Conservation (phyloP, 2,797 vertebrate genomes). For the Podarcis siculus region DNA sequence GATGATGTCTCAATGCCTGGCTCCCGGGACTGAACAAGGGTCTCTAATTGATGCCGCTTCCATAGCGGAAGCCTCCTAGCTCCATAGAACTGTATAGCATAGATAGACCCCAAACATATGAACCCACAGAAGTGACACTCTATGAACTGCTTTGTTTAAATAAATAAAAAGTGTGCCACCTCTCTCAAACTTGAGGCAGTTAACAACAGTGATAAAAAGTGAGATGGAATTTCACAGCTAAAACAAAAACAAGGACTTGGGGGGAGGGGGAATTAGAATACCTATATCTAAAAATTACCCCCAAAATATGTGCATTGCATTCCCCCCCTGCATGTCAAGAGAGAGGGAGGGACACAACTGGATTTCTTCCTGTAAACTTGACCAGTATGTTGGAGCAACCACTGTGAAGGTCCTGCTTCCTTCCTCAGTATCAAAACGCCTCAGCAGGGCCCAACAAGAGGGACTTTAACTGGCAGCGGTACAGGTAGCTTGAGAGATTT, state of each 20-base stretch:
- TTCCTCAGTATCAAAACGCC: not conserved
- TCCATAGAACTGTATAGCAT: not conserved
- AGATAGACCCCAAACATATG: not conserved
- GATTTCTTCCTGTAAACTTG: not conserved
- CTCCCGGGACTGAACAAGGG: not conserved
- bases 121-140: not conserved
- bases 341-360: not conserved
- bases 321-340: not conserved
- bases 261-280: too few relatives aligned
- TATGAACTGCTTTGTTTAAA: not conserved
- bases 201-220: not conserved
- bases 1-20: conserved; percentile 7
- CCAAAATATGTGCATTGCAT: not conserved
- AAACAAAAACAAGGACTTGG: not conserved
- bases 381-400: not conserved
- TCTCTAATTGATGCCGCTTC: not conserved
- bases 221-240: not conserved
- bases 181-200: too few relatives aligned
- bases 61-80: not conserved
- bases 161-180: too few relatives aligned
- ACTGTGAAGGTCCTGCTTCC: not conserved
- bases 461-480: not conserved
- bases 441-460: not conserved
- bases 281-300: not conserved
- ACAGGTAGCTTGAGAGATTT: too few relatives aligned